Evolutionary conservation across 2,113 vertebrate genomes (phyloP), one percentile per base, ranked within the genome.

Genomic region (Misgurnus mizolepis): DNA sequence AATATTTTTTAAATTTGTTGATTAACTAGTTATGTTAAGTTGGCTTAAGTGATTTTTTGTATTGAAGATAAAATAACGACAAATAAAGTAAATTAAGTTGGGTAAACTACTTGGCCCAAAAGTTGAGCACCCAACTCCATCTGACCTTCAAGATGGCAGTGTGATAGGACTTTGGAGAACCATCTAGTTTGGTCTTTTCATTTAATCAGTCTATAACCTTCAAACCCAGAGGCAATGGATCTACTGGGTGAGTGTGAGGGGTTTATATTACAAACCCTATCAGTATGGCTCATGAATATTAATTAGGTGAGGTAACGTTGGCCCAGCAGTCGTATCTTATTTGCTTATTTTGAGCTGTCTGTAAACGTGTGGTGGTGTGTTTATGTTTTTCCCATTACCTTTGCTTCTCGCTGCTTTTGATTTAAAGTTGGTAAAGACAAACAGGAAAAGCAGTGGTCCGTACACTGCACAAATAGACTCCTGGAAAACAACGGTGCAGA

Each of bases 401-500:
- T 55, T 65, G 60, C 72, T 55, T 60, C 11, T 62, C 40, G 14
- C 11, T 72, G 53, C 60, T 79, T 70, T 58, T 79, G 43, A 41
- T 49, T 62, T 68, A 70, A 62, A 47, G 68, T 67, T 68, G 82
- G 53, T 60, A 50, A 34, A 58, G 66, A 66, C 78, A 60, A 67
- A 50, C 58, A 80, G 62, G 76, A 76, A 65, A 79, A 7, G 58
- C 76, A 66, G 50, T 70, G 56, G 69, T 70, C 76, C 76, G 64
- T 78, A 39, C 58, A 70, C 34, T 79, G 76, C 53, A 76, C 80
- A 80, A 34, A 82, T 50, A 76, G 67, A 77, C 49, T 7, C 6
- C 50, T 66, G 40, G 66, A 76, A 50, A 27, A 64, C 49, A 66
- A 61, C 68, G 27, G 71, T 22, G 49, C 10, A 5, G 15, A 55